These are phyloP conservation scores for Morone chrysops DNA, from an alignment of 2,113 vertebrate genomes.

Conservation along the genomic window DNA sequence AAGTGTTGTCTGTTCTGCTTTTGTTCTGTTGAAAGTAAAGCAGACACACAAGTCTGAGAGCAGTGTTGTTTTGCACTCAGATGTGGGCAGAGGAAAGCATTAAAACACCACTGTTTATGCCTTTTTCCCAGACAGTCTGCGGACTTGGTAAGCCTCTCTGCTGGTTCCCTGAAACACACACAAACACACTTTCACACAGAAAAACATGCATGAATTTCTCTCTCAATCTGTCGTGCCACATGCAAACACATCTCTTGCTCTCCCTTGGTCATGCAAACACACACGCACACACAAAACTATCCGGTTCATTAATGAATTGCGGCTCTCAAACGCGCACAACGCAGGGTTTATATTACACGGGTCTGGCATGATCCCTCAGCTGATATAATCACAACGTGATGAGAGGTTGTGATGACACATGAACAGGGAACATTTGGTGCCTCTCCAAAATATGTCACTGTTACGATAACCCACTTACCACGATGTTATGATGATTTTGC, in stretches of 20 bases:
- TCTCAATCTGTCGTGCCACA: constrained; percentile 13
- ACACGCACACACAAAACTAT: constrained; percentile 31
- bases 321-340: constrained; percentile 55
- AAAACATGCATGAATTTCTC: not conserved
- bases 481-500: constrained; percentile 60
- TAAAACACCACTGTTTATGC: constrained; percentile 49
- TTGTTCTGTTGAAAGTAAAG: constrained; percentile 22
- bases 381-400: constrained; percentile 74
- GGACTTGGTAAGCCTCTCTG: constrained; percentile 43
- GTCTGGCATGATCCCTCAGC: constrained; percentile 62
- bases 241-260: not conserved
- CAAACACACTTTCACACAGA: not conserved
- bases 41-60: constrained; percentile 18
- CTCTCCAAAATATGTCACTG: constrained; percentile 74
- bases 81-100: constrained; percentile 43
- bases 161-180: constrained; percentile 53
- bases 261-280: not conserved
- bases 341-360: constrained; percentile 63
- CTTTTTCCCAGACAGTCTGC: constrained; percentile 45
- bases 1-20: constrained; percentile 24
- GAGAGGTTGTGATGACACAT: constrained; percentile 75
- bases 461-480: constrained; percentile 69
- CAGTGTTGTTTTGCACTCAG: constrained; percentile 23
- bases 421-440: constrained; percentile 73
- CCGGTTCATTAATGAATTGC: constrained; percentile 74